These are phyloP conservation scores for Daubentonia madagascariensis DNA, from an alignment of 2,113 vertebrate species.

Conservation along the genomic window DNA sequence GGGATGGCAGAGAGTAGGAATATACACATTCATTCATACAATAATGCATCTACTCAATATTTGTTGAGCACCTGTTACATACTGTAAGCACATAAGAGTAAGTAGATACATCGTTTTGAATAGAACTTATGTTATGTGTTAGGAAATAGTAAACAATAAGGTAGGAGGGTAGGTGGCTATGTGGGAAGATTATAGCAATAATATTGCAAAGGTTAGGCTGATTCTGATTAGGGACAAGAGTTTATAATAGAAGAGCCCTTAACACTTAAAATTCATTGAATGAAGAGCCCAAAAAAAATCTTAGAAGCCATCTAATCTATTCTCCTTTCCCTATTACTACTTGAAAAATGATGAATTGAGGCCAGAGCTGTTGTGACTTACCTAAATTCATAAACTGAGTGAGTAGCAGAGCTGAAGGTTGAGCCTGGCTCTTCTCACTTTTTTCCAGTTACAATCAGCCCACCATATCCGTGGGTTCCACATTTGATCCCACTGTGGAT, in stretches of 20 bases:
- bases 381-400: neutral
- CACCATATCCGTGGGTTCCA: neutral
- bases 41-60: neutral
- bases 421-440: neutral
- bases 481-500: neutral
- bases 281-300: neutral
- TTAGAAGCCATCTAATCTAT: neutral
- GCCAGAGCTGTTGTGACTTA: neutral
- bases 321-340: neutral
- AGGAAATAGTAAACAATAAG: constrained; percentile 7
- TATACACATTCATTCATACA: neutral
- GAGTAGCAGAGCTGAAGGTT: neutral
- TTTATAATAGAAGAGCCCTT: neutral
- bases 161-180: neutral
- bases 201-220: neutral
- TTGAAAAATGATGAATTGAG: neutral
- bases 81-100: neutral
- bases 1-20: neutral
- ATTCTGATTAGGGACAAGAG: neutral
- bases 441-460: neutral
- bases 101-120: neutral
- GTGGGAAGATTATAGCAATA: neutral
- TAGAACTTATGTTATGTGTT: constrained; percentile 18
- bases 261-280: neutral
- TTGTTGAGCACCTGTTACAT: neutral